Evolutionary conservation across 2,113 vertebrate genomes (phyloP), one percentile per base, ranked within the genome.

Genomic region (Cinclus cinclus): DNA sequence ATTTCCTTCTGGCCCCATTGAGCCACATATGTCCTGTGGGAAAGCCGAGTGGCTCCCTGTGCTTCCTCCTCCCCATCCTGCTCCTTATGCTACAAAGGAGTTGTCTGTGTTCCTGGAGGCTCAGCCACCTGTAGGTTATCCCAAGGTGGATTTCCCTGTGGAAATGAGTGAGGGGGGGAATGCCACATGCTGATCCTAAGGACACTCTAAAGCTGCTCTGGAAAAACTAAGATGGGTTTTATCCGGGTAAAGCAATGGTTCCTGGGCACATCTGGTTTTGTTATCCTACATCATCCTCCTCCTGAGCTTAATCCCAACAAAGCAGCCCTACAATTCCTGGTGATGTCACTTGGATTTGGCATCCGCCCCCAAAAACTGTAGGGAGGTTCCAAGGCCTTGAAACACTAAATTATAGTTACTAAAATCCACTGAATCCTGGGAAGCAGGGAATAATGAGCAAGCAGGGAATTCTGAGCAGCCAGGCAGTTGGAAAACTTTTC

Each of bases 341-440:
- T 2, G 4, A 13, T 17, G 3, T 13, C 10, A 4, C 31, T 63
- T n/a, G 56, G 30, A 41, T 30, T 7, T 42, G 44, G 68, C 74
- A 46, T 24, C 64, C 60, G 47, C n/a, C 47, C 15, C 55, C 52
- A 17, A 35, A 42, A 74, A 21, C 37, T 22, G 63, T 8, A 52
- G 63, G 63, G 37, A 52, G 31, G 37, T 42, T 42, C 44, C 46
- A 42, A 77, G 12, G 35, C 71, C 59, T 59, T 4, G 13, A 6
- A 56, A n/a, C 7, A 2, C 35, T 21, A 19, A 28, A 7, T 44
- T 47, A 11, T 13, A 33, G 65, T 62, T 58, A 73, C 53, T 92
- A 56, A 75, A 87, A 87, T 31, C 84, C 76, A 75, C 96, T 78
- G 96, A 89, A 81, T 70, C 31, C 39, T 21, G 56, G 39, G 60